Evolutionary conservation across 2,113 vertebrate species (phyloP), one percentile per base, ranked within the genome.

Genomic region (Columba janthina): DNA sequence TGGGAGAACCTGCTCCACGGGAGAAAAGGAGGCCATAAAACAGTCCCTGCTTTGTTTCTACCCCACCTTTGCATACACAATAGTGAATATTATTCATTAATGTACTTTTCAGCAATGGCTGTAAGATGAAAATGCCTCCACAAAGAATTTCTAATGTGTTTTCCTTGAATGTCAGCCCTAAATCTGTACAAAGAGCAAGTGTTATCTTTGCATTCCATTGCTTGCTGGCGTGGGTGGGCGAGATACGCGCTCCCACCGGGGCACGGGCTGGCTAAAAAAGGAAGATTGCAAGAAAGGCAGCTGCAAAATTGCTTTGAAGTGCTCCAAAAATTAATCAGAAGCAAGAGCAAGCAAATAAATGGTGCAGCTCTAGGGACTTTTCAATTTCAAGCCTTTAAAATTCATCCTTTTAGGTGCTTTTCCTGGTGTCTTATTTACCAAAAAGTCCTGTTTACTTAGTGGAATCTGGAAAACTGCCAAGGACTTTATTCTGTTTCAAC

Each of bases 81-180:
- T 86, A 88, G 70, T 21, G 60, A 79, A 5, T n/a, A 79, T 72
- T 89, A 78, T 90, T 54, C 44, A 26, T 24, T 76, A 93, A 94
- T 65, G 79, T 66, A 21, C 89, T 91, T 93, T 83, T 91, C 77
- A 93, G 57, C 53, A n/a, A 15, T 1, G 82, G 91, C 44, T 84
- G 65, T 48, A 85, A 85, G 74, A 96, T 66, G 93, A 92, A 96
- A 91, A 94, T 90, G 96, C 96, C 94, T 96, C 91, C 97, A 96
- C 95, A 88, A 87, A 90, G 95, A 96, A 97, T 98, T 96, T 61
- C 46, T 71, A 76, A 84, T 73, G 96, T 22, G 15, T 84, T 94
- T 76, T 79, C 73, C 75, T 50, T 96, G 95, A 97, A 97, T 96
- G 97, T 94, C 97, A 97, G 70, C 83, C 53, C 86, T 83, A 53